Percentiles rank a stretch among this genome's conserved stretches.
phyloP scores from a whole-genome alignment of 1,140 invertebrate species.

The Drosophila neocordata region DNA sequence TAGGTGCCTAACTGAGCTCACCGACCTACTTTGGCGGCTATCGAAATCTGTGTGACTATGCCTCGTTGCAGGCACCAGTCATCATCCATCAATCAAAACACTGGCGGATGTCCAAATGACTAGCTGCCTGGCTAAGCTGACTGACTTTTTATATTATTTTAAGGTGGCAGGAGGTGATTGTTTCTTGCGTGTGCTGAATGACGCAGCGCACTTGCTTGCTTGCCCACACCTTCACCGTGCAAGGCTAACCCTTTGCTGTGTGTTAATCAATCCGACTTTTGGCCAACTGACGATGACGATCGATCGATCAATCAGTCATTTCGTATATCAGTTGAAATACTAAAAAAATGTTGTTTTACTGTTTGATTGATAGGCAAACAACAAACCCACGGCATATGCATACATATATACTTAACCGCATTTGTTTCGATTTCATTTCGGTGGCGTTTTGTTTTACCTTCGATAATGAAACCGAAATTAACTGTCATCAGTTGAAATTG shows the following conservation, averaged over 20 bases:
- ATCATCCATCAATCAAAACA: constrained; percentile 71
- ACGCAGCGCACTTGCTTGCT: constrained; percentile 56
- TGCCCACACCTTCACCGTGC: constrained; percentile 11
- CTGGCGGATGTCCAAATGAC: constrained; percentile 71
- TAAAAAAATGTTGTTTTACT: constrained; percentile 19
- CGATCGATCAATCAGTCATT: constrained; percentile 78
- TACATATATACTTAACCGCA: constrained; percentile 68
- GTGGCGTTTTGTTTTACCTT: constrained; percentile 10
- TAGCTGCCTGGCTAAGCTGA: constrained; percentile 30
- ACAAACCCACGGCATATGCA: constrained; percentile 50
- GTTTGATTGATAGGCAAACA: constrained; percentile 68
- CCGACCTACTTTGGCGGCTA: constrained; percentile 67
- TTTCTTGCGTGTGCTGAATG: constrained; percentile 57
- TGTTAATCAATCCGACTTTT: constrained; percentile 72
- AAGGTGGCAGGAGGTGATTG: constrained; percentile 5
- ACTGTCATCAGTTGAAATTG: constrained; percentile 34
- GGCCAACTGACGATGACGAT: constrained; percentile 51
- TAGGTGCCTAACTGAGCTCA: constrained; percentile 24
- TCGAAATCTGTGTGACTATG: constrained; percentile 51
- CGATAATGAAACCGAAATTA: constrained; percentile 43
- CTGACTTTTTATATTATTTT: not conserved
- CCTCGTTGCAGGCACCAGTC: constrained; percentile 39
- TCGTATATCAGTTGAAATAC: constrained; percentile 56
- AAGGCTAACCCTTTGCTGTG: constrained; percentile 24
- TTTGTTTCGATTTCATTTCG: constrained; percentile 43